Evolutionary conservation across 2,888 invertebrate species (phyloP).

Genomic region (Cephus rjabovi): DNA sequence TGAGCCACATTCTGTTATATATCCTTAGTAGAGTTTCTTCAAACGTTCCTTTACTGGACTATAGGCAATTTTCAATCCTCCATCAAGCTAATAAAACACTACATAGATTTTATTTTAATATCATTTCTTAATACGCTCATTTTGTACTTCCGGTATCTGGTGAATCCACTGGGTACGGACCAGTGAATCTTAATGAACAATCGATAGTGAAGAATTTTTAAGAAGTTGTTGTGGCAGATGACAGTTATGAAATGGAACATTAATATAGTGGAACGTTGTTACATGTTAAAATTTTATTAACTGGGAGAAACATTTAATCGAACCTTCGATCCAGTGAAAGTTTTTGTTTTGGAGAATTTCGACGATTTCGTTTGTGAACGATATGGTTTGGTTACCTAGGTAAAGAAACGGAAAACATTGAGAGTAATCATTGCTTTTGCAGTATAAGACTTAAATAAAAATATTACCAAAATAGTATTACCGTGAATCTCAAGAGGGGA

Average conservation of each 20-base stretch:
- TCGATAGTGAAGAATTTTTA: background rate
- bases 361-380: background rate
- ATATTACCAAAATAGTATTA: background rate
- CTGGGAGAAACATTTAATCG: background rate
- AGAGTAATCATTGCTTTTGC: background rate
- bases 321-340: background rate
- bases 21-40: constrained; percentile 22
- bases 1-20: constrained; percentile 39
- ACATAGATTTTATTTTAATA: background rate
- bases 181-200: background rate
- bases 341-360: background rate
- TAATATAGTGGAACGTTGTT: constrained; percentile 16
- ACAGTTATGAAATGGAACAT: constrained; percentile 22
- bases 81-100: background rate
- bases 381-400: background rate
- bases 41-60: background rate
- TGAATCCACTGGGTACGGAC: background rate
- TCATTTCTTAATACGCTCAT: no score
- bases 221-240: background rate
- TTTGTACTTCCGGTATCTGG: no score
- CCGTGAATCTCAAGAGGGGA: background rate
- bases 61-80: background rate
- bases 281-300: constrained; percentile 20
- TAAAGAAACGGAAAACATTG: background rate
- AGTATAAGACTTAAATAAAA: background rate